These are phyloP conservation scores for Odocoileus virginianus DNA, from an alignment of 2,113 vertebrate genomes.

Conservation along the genomic window DNA sequence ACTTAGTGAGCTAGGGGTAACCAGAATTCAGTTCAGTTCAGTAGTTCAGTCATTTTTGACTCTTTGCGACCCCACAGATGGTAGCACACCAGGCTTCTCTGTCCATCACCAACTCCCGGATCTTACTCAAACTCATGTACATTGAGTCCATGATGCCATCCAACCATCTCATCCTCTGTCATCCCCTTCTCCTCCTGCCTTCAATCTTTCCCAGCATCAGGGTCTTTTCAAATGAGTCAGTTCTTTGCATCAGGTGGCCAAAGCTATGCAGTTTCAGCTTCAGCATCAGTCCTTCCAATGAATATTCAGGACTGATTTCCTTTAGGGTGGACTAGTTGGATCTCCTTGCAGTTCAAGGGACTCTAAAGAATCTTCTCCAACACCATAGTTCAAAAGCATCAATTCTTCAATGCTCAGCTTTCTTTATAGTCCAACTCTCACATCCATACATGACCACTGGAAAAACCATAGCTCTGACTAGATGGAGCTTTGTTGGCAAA, in stretches of 20 bases:
- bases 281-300: not conserved
- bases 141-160: not conserved
- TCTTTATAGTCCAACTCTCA: not conserved
- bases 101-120: not conserved
- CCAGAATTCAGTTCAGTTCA: not conserved
- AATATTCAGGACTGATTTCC: not conserved
- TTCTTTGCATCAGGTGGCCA: not conserved
- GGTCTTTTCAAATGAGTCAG: not conserved
- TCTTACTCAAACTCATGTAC: not conserved
- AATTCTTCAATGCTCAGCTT: not conserved
- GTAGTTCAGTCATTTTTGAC: not conserved
- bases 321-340: not conserved
- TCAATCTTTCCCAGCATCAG: not conserved
- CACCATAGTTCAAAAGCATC: not conserved
- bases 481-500: not conserved
- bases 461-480: not conserved
- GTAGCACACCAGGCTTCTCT: not conserved
- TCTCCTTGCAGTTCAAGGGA: not conserved
- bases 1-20: not conserved
- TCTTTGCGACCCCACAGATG: not conserved
- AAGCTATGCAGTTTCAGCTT: not conserved
- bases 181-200: not conserved
- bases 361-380: not conserved
- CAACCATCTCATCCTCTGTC: not conserved
- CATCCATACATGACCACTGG: not conserved